Evolutionary conservation across 2,797 vertebrate genomes (phyloP).

Genomic region (Coluber constrictor): DNA sequence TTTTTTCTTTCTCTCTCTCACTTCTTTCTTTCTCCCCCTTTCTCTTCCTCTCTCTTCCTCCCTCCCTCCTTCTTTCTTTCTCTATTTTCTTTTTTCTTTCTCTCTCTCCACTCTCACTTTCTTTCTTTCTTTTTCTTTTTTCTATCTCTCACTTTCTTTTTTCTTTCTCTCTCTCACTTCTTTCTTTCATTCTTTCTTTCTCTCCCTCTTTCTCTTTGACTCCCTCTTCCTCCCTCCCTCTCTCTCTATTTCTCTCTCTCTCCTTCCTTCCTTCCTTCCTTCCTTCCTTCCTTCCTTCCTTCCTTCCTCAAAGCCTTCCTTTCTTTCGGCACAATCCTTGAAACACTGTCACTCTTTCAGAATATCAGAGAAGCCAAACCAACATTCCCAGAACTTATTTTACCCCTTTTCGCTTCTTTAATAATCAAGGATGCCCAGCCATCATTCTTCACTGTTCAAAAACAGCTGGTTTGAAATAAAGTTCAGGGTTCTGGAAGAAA

Average conservation of each 20-base stretch:
- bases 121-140: accelerated
- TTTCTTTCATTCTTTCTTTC: accelerated
- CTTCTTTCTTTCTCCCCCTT: accelerated
- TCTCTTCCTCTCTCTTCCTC: accelerated
- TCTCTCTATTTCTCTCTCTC: too few relatives aligned
- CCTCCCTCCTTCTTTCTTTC: too few relatives aligned
- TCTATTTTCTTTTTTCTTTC: background rate
- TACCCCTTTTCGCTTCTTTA: background rate
- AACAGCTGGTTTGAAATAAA: background rate
- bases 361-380: background rate
- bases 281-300: too few relatives aligned
- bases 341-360: slow-evolving; percentile 9
- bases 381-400: background rate
- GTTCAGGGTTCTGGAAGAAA: background rate
- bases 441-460: background rate
- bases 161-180: accelerated
- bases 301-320: background rate
- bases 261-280: too few relatives aligned
- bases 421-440: background rate
- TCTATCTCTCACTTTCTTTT: background rate
- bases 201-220: too few relatives aligned
- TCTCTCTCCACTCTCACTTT: background rate
- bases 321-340: background rate
- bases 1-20: too few relatives aligned
- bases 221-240: too few relatives aligned